These are phyloP conservation scores for Dicycla oo DNA, from an alignment of 2,888 invertebrate species.

Conservation along the genomic window DNA sequence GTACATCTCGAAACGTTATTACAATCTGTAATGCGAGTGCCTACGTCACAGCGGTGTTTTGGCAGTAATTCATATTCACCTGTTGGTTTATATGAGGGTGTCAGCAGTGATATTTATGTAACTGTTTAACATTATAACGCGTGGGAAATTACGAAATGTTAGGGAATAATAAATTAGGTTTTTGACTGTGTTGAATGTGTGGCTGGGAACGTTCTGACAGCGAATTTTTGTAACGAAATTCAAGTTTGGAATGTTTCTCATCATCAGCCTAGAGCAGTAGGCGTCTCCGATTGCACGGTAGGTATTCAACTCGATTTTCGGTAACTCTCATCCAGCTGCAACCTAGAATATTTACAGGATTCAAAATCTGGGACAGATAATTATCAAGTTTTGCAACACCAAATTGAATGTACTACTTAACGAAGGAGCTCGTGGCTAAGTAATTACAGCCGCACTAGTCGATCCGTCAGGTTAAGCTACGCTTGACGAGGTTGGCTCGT, in stretches of 20 bases:
- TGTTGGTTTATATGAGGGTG: conserved; percentile 50
- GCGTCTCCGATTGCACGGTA: no score
- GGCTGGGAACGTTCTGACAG: not conserved
- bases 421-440: no score
- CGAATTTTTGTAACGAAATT: not conserved
- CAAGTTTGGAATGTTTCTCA: not conserved
- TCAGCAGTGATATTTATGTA: conserved; percentile 50
- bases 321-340: no score
- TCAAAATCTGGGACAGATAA: not conserved
- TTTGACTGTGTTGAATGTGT: not conserved
- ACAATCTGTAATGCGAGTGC: conserved; percentile 37
- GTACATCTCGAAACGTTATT: conserved; percentile 26
- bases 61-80: conserved; percentile 56
- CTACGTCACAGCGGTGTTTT: conserved; percentile 43
- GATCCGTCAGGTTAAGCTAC: no score
- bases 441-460: no score
- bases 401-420: no score
- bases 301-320: no score
- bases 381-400: not conserved
- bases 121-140: conserved; percentile 47
- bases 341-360: no score
- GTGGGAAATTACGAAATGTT: conserved; percentile 50
- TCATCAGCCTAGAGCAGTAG: no score
- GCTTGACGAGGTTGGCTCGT: no score
- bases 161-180: conserved; percentile 39